Percentiles rank a stretch among this genome's conserved stretches.
These are phyloP conservation scores for Microcebus griseorufus DNA, from an alignment of 2,113 vertebrate genomes.

Conservation along the genomic window DNA sequence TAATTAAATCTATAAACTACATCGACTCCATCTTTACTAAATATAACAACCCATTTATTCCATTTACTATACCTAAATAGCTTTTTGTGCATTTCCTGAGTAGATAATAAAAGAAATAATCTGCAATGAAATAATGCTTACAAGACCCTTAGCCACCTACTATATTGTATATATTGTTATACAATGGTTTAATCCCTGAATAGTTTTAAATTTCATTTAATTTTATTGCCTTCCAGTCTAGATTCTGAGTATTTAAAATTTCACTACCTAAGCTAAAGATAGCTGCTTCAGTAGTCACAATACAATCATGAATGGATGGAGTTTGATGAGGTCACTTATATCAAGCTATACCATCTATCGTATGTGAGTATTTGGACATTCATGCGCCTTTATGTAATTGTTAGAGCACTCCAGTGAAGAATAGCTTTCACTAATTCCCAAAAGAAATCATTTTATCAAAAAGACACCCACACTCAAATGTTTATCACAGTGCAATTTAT, in stretches of 20 bases:
- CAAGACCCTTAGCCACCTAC: neutral
- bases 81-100: conserved; percentile 45
- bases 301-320: neutral
- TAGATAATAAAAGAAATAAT: conserved; percentile 67
- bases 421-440: neutral
- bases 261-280: neutral
- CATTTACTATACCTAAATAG: conserved; percentile 72
- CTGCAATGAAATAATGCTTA: conserved; percentile 61
- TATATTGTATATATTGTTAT: neutral
- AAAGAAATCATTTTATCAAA: neutral
- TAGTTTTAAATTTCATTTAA: conserved; percentile 47
- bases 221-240: conserved; percentile 26
- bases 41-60: conserved; percentile 72
- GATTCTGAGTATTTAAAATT: conserved; percentile 44
- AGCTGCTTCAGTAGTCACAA: neutral
- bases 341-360: neutral
- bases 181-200: conserved; percentile 33
- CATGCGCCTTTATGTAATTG: neutral
- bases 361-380: neutral
- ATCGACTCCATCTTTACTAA: conserved; percentile 70
- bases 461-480: too few relatives aligned
- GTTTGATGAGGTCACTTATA: neutral
- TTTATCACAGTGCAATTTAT: too few relatives aligned
- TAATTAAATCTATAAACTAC: conserved; percentile 66
- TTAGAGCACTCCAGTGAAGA: neutral